Conservation (phyloP, 2,797 vertebrate genomes). For the Morus bassanus region DNA sequence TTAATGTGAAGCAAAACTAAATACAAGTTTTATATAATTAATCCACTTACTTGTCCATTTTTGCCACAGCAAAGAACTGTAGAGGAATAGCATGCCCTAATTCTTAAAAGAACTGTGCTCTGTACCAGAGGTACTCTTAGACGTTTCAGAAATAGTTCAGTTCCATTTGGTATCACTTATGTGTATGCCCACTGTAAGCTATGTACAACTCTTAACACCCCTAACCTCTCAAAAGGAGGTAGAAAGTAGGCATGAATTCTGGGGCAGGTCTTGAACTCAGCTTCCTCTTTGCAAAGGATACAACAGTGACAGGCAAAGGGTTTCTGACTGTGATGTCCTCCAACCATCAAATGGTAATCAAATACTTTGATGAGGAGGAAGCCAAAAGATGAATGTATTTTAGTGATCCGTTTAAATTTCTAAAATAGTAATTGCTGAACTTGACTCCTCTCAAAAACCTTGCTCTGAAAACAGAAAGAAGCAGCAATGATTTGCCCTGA, state of each 20-base stretch:
- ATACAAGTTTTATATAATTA: not conserved
- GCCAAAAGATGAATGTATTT: conserved; percentile 16
- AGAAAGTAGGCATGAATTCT: conserved; percentile 22
- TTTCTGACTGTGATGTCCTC: conserved; percentile 13
- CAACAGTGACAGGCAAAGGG: not conserved
- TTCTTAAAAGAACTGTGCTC: not conserved
- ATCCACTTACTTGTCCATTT: not conserved
- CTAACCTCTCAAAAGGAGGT: not conserved
- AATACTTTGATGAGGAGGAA: conserved; percentile 38
- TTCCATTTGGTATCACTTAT: not conserved
- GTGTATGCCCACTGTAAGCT: not conserved
- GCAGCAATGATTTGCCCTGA: not conserved
- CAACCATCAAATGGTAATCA: conserved; percentile 45
- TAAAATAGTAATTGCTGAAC: conserved; percentile 53
- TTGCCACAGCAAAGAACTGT: not conserved
- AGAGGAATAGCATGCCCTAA: not conserved
- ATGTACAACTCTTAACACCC: not conserved
- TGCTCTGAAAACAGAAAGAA: conserved; percentile 36
- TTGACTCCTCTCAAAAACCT: conserved; percentile 19
- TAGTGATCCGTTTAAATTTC: not conserved
- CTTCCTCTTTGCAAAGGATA: conserved; percentile 16
- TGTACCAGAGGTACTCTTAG: not conserved
- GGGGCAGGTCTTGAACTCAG: conserved; percentile 32
- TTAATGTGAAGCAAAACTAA: not conserved
- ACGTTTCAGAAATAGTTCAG: conserved; percentile 5